Percentiles rank a stretch among this genome's conserved stretches.
phyloP scores from a whole-genome alignment of 2,797 vertebrate genomes.

The Prionace glauca region DNA sequence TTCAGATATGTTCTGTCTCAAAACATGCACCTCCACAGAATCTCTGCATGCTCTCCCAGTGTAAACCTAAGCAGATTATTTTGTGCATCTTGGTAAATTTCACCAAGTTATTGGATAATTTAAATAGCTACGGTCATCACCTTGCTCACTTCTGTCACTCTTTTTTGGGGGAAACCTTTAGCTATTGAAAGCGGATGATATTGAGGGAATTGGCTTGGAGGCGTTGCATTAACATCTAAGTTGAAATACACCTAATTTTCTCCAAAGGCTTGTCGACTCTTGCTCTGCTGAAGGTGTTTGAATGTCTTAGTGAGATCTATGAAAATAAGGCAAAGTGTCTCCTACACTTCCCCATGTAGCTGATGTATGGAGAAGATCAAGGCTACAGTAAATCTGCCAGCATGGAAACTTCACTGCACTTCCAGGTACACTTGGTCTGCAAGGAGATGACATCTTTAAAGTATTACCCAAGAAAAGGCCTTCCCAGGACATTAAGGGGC shows the following conservation, averaged over 20 bases:
- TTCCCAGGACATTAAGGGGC: no score
- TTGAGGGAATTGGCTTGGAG: background rate
- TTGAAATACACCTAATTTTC: background rate
- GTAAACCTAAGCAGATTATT: background rate
- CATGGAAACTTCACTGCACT: no score
- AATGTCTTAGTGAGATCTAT: no score
- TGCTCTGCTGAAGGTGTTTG: no score
- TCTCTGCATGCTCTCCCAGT: background rate
- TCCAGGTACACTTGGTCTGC: no score
- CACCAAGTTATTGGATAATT: background rate
- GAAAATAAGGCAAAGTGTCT: no score
- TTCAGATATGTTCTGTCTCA: background rate
- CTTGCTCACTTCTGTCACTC: background rate
- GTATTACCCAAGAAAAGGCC: no score
- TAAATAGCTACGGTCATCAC: background rate
- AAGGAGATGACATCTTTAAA: no score
- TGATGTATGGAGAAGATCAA: no score
- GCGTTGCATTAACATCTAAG: background rate
- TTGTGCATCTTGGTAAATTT: background rate
- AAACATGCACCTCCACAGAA: background rate
- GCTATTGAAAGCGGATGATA: background rate
- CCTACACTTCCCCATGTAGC: no score
- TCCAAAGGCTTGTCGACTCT: no score
- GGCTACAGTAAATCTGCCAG: no score
- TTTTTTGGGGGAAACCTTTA: background rate